A percentile compares a stretch with the other conserved stretches of the same genome.
These are phyloP conservation scores for Nipponia nippon DNA, from an alignment of 2,113 vertebrate genomes.

Conservation along the genomic window DNA sequence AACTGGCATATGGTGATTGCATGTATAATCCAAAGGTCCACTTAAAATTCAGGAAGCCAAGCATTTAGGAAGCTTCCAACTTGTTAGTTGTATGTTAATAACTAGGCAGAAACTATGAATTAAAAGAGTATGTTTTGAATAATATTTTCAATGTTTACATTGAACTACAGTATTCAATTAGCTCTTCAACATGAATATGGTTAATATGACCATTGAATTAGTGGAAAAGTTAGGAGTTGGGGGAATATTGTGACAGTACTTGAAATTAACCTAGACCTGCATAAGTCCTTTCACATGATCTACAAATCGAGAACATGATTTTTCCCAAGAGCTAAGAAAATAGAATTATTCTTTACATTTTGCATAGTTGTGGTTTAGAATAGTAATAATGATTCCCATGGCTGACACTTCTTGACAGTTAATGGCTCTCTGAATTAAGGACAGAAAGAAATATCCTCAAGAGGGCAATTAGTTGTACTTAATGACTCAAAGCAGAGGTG, in stretches of 20 bases:
- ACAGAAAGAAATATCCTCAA: background rate
- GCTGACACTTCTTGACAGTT: background rate
- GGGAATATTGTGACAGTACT: background rate
- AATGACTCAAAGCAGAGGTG: conserved; percentile 16
- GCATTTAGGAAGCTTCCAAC: background rate
- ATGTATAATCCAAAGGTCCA: background rate
- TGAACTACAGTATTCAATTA: background rate
- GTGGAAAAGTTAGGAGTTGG: background rate
- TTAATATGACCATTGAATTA: background rate
- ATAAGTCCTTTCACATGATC: background rate
- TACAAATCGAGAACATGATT: background rate
- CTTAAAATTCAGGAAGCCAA: background rate
- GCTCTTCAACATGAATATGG: background rate
- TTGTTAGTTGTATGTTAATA: background rate
- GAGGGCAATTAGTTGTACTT: background rate
- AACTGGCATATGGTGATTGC: background rate
- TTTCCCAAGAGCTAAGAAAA: background rate
- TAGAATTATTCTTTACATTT: background rate
- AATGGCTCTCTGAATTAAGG: background rate
- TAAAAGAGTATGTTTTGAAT: background rate
- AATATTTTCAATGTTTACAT: background rate
- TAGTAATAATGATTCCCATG: background rate
- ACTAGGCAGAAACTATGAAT: background rate
- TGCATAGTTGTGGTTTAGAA: background rate
- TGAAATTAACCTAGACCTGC: background rate